These are phyloP conservation scores for Plectropomus leopardus DNA, from an alignment of 2,113 vertebrate genomes.

Conservation along the genomic window DNA sequence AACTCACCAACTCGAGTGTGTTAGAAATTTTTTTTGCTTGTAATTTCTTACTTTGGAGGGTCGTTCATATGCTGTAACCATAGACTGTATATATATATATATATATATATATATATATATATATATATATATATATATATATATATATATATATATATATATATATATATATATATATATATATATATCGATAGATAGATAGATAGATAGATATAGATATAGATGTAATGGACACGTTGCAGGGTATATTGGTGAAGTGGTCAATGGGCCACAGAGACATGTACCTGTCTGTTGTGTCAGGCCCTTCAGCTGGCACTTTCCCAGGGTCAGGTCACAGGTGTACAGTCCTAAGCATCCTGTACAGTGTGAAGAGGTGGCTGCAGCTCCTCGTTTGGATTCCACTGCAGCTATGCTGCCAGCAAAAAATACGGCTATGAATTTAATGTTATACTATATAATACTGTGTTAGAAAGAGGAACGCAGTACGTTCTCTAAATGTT, in stretches of 20 bases:
- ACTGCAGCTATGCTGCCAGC: slow-evolving; percentile 2
- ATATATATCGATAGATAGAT: too few relatives aligned
- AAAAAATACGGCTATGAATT: background rate
- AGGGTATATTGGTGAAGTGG: background rate
- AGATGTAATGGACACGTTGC: background rate
- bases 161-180: too few relatives aligned
- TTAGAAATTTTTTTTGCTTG: too few relatives aligned
- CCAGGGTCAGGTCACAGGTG: background rate
- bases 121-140: too few relatives aligned
- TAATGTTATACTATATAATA: background rate
- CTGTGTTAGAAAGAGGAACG: background rate
- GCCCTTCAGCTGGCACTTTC: slow-evolving; percentile 13
- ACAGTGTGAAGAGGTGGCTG: background rate
- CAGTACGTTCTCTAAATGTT: background rate
- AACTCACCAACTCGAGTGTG: too few relatives aligned
- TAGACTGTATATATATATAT: too few relatives aligned
- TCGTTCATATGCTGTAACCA: too few relatives aligned
- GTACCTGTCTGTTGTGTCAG: slow-evolving; percentile 10
- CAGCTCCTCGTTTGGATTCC: background rate
- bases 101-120: too few relatives aligned
- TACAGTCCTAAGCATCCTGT: slow-evolving; percentile 2
- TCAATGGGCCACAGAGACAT: background rate
- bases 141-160: too few relatives aligned
- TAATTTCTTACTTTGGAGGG: too few relatives aligned
- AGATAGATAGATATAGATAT: too few relatives aligned